These are phyloP conservation scores for Ciconia nigra DNA, from an alignment of 2,797 vertebrate genomes.

Conservation along the genomic window DNA sequence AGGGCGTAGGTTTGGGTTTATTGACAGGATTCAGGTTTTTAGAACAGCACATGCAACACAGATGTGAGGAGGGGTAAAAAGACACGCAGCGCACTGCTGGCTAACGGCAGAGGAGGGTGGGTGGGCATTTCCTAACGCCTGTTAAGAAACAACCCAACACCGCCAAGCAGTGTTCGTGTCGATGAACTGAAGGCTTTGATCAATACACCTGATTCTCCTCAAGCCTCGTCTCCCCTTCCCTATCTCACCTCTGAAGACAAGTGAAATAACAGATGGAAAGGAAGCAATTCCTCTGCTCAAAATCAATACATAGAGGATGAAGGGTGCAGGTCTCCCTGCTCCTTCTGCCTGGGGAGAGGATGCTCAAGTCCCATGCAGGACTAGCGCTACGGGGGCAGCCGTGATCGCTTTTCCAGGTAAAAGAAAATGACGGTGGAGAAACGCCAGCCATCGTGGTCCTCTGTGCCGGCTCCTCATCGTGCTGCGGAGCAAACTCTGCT, in stretches of 20 bases:
- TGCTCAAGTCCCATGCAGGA: background rate
- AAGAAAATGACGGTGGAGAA: background rate
- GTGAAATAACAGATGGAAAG: background rate
- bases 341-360: background rate
- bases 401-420: fast-evolving
- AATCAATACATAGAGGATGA: background rate
- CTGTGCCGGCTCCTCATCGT: fast-evolving
- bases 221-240: background rate
- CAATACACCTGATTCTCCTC: background rate
- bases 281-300: background rate
- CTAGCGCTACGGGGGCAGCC: background rate
- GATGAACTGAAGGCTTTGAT: background rate
- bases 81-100: background rate
- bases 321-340: background rate
- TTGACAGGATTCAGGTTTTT: background rate
- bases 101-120: fast-evolving
- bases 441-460: background rate
- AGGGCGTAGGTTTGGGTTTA: background rate
- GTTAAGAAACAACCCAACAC: background rate
- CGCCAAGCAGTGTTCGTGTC: fast-evolving
- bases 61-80: background rate
- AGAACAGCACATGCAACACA: background rate
- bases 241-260: background rate
- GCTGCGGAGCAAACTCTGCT: background rate
- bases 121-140: fast-evolving